Conservation (phyloP, 1,140 invertebrate species). For the Brevipalpus yothersi region DNA sequence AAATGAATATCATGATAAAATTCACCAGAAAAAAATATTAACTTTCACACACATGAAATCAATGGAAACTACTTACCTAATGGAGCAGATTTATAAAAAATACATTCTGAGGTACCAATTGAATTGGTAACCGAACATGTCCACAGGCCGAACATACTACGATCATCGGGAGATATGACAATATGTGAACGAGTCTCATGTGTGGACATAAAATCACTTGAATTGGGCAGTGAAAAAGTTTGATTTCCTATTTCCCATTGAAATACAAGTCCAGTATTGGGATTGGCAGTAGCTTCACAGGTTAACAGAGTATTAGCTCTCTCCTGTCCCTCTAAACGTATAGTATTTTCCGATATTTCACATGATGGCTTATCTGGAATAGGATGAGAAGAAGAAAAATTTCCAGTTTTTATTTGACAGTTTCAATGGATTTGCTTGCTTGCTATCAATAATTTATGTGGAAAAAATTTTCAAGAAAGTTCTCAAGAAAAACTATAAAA, state of each 20-base stretch:
- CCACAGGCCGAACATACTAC: conserved; percentile 42
- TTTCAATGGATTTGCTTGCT: too few species aligned
- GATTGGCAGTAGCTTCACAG: conserved; percentile 55
- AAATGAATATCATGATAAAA: background rate
- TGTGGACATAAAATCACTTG: conserved; percentile 21
- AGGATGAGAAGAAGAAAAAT: conserved; percentile 2
- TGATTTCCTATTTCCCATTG: conserved; percentile 42
- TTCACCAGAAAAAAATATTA: too few species aligned
- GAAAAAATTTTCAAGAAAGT: too few species aligned
- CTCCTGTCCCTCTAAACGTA: conserved; percentile 22
- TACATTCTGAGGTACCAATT: conserved; percentile 34
- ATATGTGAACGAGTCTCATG: background rate
- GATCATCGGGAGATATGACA: background rate
- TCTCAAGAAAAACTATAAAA: too few species aligned
- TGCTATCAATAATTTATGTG: too few species aligned
- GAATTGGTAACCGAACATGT: conserved; percentile 57
- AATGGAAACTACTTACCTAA: background rate
- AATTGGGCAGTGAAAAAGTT: conserved; percentile 28
- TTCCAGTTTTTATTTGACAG: too few species aligned
- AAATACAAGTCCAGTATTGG: conserved; percentile 42
- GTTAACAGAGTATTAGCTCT: conserved; percentile 33
- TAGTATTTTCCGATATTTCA: conserved; percentile 40
- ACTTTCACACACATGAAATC: too few species aligned
- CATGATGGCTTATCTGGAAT: conserved; percentile 64
- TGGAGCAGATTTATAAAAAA: background rate